A percentile compares a stretch with the other conserved stretches of the same genome.
Conservation (phyloP, 2,113 vertebrate species). For the Hystrix brachyura region DNA sequence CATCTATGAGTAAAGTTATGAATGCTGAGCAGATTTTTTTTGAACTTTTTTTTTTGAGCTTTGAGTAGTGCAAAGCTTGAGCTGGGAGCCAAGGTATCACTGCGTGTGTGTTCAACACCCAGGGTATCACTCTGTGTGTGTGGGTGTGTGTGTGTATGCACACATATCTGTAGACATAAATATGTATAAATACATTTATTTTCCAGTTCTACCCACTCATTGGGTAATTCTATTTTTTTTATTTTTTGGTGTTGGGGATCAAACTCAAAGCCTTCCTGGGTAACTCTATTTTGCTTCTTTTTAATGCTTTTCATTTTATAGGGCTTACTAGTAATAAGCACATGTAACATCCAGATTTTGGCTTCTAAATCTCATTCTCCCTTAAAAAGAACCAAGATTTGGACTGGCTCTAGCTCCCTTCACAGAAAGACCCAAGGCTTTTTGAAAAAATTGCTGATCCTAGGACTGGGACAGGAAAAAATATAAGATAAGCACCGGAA, state of each 20-base stretch:
- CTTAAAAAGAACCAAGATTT: conserved; percentile 2
- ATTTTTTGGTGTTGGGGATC: neutral
- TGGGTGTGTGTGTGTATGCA: neutral
- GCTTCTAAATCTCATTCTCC: conserved; percentile 3
- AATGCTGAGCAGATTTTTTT: neutral
- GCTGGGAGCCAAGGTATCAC: neutral
- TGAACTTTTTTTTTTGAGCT: neutral
- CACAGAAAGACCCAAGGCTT: neutral
- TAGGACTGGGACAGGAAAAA: neutral
- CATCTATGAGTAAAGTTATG: neutral
- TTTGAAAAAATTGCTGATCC: neutral
- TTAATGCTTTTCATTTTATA: neutral
- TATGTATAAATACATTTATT: neutral
- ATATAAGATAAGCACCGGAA: neutral
- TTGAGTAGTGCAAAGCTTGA: neutral
- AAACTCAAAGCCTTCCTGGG: no score
- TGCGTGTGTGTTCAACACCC: neutral
- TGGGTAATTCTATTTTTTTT: neutral
- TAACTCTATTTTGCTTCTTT: neutral
- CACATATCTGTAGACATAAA: neutral
- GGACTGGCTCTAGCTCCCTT: neutral
- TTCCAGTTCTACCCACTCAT: neutral
- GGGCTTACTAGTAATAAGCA: neutral
- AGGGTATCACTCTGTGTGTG: neutral
- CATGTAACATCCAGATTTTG: neutral